A percentile compares a stretch with the other conserved stretches of the same genome.
phyloP scores from a whole-genome alignment of 2,888 invertebrate genomes.

The Cremastinae sp. region DNA sequence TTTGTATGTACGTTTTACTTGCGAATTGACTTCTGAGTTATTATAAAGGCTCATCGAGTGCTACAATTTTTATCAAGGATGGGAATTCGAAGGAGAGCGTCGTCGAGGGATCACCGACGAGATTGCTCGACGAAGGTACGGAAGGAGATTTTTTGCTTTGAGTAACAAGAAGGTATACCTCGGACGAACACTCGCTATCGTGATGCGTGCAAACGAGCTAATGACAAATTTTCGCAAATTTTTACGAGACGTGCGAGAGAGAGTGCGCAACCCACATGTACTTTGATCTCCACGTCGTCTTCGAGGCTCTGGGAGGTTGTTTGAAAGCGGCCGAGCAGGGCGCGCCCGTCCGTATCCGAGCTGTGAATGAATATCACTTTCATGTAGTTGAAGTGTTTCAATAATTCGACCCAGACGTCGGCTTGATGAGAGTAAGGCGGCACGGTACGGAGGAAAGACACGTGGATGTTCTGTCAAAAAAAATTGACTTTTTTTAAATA shows the following conservation, averaged over 20 bases:
- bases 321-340: conserved; percentile 95
- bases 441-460: conserved; percentile 97
- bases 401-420: conserved; percentile 97
- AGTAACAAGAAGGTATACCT: too few relatives aligned
- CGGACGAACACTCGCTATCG: conserved; percentile 59
- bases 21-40: too few relatives aligned
- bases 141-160: too few relatives aligned
- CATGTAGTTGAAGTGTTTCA: conserved; percentile 94
- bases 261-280: conserved; percentile 81
- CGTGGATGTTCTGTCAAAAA: conserved; percentile 97
- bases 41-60: too few relatives aligned
- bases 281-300: conserved; percentile 96
- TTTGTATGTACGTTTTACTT: too few relatives aligned
- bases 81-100: too few relatives aligned
- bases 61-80: too few relatives aligned
- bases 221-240: conserved; percentile 57
- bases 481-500: too few relatives aligned
- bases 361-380: conserved; percentile 97
- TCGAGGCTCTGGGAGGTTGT: conserved; percentile 95
- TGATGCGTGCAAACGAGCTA: conserved; percentile 66
- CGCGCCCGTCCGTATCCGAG: conserved; percentile 97
- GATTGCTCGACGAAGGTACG: too few relatives aligned
- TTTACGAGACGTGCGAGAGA: conserved; percentile 65
- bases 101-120: too few relatives aligned
- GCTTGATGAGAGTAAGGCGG: conserved; percentile 99